These are phyloP conservation scores for Tortrix viridana DNA, from an alignment of 2,888 invertebrate species.

Conservation along the genomic window DNA sequence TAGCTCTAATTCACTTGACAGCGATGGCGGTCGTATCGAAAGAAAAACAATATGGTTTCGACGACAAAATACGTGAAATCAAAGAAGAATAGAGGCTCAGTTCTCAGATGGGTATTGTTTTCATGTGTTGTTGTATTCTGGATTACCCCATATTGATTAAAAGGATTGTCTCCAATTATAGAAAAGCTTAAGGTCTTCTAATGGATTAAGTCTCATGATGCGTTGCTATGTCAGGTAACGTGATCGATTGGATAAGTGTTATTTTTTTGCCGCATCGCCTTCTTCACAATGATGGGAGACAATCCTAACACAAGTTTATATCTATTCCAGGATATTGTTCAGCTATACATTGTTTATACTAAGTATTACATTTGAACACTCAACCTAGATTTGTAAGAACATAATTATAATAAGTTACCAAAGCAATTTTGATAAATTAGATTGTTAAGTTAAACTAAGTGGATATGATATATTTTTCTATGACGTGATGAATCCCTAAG, in stretches of 20 bases:
- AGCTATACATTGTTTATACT: no score
- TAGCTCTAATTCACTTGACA: no score
- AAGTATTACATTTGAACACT: slow-evolving; percentile 47
- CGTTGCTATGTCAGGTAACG: no score
- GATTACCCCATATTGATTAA: neutral
- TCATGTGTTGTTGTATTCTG: neutral
- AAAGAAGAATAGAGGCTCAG: neutral
- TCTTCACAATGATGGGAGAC: neutral
- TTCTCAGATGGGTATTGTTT: neutral
- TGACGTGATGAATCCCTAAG: slow-evolving; percentile 55
- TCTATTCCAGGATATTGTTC: no score
- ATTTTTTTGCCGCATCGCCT: neutral
- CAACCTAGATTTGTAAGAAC: slow-evolving; percentile 52
- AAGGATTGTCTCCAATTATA: neutral
- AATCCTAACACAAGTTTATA: neutral
- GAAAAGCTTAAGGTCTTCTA: no score
- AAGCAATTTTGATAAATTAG: slow-evolving; percentile 72
- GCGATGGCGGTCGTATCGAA: no score
- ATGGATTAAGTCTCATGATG: no score
- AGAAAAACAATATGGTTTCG: no score
- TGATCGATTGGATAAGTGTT: neutral
- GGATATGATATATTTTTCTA: slow-evolving; percentile 71
- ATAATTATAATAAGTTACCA: slow-evolving; percentile 77
- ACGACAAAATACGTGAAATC: no score
- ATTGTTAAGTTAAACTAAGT: slow-evolving; percentile 51